phyloP scores from a whole-genome alignment of 2,113 vertebrate genomes.

The Sylvilagus bachmani region DNA sequence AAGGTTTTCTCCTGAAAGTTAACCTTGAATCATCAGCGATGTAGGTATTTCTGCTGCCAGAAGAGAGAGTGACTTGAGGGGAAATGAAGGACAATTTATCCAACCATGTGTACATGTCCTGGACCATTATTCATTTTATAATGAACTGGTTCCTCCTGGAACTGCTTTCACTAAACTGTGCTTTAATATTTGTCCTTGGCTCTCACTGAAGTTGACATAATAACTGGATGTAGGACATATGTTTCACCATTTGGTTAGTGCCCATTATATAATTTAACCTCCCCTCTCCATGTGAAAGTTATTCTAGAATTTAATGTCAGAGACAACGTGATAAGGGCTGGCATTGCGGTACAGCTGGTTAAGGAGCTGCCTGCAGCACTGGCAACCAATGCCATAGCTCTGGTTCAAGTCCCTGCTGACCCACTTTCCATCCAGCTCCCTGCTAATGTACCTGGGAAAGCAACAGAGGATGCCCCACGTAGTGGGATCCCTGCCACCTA shows the following conservation, averaged over 20 bases:
- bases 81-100: not conserved
- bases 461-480: no score
- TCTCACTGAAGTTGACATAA: constrained; percentile 3
- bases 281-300: not conserved
- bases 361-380: no score
- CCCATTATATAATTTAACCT: constrained; percentile 35
- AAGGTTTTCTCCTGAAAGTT: not conserved
- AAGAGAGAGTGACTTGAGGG: not conserved
- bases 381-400: no score
- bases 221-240: constrained; percentile 17
- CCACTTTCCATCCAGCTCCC: no score
- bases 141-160: not conserved
- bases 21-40: not conserved
- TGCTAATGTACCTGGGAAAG: no score
- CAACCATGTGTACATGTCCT: not conserved
- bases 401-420: no score
- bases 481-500: no score
- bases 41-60: not conserved
- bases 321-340: not conserved
- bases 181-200: constrained; percentile 25
- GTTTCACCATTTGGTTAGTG: constrained; percentile 14
- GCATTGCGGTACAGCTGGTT: no score
- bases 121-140: not conserved
- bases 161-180: not conserved
- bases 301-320: constrained; percentile 38